Evolutionary conservation across 2,888 invertebrate genomes (phyloP).

Genomic region (Teleogryllus oceanicus): DNA sequence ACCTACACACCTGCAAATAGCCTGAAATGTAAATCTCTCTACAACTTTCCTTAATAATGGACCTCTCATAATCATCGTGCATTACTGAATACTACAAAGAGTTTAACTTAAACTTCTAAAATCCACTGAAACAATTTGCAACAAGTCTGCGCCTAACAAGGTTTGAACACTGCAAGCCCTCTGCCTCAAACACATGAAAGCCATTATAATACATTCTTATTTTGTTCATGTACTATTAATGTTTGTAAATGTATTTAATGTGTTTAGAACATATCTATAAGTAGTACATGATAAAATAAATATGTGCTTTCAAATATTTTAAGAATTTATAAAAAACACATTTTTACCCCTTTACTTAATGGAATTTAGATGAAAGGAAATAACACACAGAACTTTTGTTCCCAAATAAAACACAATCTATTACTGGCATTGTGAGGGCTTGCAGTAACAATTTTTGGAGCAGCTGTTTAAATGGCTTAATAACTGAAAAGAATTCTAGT

Average conservation of each 20-base stretch:
- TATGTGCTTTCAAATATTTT: too few species aligned
- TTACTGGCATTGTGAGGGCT: neutral
- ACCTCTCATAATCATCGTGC: neutral
- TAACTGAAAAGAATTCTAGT: neutral
- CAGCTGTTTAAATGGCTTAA: neutral
- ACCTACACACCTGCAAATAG: conserved; percentile 18
- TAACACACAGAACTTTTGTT: too few species aligned
- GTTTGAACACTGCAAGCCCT: neutral
- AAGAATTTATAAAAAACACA: too few species aligned
- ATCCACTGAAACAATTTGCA: neutral
- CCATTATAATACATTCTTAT: too few species aligned
- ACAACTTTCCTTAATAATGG: neutral
- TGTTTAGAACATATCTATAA: too few species aligned
- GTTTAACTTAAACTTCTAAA: neutral
- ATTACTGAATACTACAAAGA: neutral
- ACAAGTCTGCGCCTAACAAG: neutral
- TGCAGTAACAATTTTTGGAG: neutral
- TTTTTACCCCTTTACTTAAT: too few species aligned
- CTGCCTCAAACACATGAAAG: neutral
- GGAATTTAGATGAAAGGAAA: too few species aligned
- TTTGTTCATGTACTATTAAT: too few species aligned
- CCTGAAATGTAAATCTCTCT: neutral
- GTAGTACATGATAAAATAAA: too few species aligned
- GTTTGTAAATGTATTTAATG: too few species aligned
- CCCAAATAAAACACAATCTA: too few species aligned